A percentile compares a stretch with the other conserved stretches of the same genome.
Conservation (phyloP, 2,113 vertebrate genomes). For the Burhinus bistriatus region DNA sequence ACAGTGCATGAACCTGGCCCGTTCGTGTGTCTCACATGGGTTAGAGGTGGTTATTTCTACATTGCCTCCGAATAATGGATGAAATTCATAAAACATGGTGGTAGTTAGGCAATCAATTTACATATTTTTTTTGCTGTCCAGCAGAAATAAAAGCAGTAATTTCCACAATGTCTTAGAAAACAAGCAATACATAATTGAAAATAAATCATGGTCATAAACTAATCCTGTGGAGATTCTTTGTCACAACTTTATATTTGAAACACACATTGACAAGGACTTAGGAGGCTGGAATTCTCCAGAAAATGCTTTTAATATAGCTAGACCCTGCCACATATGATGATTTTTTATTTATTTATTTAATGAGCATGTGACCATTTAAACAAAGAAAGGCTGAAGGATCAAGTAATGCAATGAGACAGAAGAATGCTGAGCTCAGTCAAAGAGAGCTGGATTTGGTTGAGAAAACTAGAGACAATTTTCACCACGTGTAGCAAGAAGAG, state of each 20-base stretch:
- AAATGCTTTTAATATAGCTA: not conserved
- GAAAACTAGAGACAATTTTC: not conserved
- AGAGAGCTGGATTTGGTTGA: fast-evolving
- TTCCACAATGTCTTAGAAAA: not conserved
- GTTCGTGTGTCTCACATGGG: not conserved
- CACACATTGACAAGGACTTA: not conserved
- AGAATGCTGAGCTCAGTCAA: not conserved
- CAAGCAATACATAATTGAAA: not conserved
- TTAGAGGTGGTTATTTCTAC: not conserved
- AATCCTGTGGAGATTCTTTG: not conserved
- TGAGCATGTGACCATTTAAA: not conserved
- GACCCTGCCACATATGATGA: not conserved
- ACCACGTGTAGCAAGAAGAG: not conserved
- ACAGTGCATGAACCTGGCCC: not conserved
- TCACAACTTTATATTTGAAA: not conserved
- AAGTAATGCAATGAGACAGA: not conserved
- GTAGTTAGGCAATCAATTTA: not conserved
- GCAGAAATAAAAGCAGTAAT: not conserved
- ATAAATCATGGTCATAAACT: not conserved
- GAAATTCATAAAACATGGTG: not conserved
- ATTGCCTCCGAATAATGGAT: not conserved
- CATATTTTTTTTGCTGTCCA: not conserved
- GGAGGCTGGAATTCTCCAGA: not conserved
- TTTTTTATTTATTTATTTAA: not conserved
- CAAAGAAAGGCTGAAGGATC: not conserved